phyloP scores from a whole-genome alignment of 2,888 invertebrate species.

The Hydrotaea cyrtoneurina region DNA sequence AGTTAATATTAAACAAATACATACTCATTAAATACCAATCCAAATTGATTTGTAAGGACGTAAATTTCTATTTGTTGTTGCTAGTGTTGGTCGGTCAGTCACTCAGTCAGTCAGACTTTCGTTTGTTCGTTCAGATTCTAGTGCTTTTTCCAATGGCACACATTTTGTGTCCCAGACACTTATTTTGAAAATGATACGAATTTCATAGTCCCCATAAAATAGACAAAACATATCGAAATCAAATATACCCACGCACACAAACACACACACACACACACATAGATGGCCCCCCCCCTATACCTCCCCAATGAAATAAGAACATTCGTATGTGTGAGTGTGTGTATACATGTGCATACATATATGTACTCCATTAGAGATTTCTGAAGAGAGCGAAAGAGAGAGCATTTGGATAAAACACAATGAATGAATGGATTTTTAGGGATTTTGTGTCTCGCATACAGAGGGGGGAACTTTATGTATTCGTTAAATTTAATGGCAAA shows the following conservation, averaged over 20 bases:
- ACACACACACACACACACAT: background rate
- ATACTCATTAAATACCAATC: constrained; percentile 60
- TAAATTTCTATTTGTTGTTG: constrained; percentile 52
- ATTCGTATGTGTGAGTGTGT: too few relatives aligned
- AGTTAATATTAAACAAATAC: constrained; percentile 57
- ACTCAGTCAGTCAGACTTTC: constrained; percentile 11
- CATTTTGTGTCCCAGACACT: constrained; percentile 18
- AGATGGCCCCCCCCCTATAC: background rate
- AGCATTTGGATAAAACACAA: constrained; percentile 2
- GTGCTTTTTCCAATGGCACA: too few relatives aligned
- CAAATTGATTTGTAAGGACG: constrained; percentile 59
- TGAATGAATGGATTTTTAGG: constrained; percentile 27
- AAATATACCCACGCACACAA: constrained; percentile 24
- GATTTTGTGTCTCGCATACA: constrained; percentile 8
- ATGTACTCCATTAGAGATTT: background rate
- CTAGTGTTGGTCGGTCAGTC: background rate
- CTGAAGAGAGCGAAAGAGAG: background rate
- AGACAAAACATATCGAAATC: constrained; percentile 29
- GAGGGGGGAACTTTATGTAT: constrained; percentile 16
- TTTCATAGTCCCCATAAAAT: constrained; percentile 48
- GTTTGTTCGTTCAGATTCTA: background rate
- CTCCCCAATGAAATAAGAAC: background rate
- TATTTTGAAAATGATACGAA: constrained; percentile 53
- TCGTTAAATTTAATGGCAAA: constrained; percentile 42
- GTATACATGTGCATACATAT: too few relatives aligned